These are phyloP conservation scores for Argynnis bischoffii DNA, from an alignment of 2,888 invertebrate genomes.

Conservation along the genomic window DNA sequence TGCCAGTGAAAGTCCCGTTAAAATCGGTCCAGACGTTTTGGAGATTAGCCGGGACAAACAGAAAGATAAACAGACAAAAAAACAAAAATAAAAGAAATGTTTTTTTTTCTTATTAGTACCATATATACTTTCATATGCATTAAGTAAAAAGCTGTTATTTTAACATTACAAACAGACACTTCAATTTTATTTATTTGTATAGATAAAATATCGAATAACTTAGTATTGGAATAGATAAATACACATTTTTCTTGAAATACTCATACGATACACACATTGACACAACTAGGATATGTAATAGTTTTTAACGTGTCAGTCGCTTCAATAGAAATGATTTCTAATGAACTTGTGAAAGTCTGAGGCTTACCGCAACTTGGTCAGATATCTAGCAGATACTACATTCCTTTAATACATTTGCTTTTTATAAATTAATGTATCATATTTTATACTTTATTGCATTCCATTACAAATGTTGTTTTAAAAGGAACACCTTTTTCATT, in stretches of 20 bases:
- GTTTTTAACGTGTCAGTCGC: conserved; percentile 28
- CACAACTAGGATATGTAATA: conserved; percentile 27
- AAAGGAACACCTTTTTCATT: too few species aligned
- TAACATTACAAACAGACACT: too few species aligned
- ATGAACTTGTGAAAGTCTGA: conserved; percentile 41
- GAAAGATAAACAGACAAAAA: too few species aligned
- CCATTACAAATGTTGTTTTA: background rate
- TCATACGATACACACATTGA: conserved; percentile 6
- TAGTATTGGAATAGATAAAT: background rate
- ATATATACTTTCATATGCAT: too few species aligned
- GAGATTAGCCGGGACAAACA: too few species aligned
- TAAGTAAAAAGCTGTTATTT: too few species aligned
- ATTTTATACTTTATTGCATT: background rate
- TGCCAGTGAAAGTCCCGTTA: too few species aligned
- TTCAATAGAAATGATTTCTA: conserved; percentile 27
- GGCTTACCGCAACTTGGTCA: conserved; percentile 39
- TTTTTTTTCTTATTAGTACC: too few species aligned
- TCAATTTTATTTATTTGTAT: too few species aligned
- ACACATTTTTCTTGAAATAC: background rate
- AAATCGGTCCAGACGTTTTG: too few species aligned
- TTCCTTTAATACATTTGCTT: conserved; percentile 13
- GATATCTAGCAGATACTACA: conserved; percentile 6
- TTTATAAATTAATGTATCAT: conserved; percentile 2
- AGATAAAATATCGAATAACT: too few species aligned
- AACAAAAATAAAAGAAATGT: too few species aligned